Evolutionary conservation across 2,113 vertebrate genomes (phyloP), one percentile per base, ranked within the genome.

Genomic region (Naja naja): DNA sequence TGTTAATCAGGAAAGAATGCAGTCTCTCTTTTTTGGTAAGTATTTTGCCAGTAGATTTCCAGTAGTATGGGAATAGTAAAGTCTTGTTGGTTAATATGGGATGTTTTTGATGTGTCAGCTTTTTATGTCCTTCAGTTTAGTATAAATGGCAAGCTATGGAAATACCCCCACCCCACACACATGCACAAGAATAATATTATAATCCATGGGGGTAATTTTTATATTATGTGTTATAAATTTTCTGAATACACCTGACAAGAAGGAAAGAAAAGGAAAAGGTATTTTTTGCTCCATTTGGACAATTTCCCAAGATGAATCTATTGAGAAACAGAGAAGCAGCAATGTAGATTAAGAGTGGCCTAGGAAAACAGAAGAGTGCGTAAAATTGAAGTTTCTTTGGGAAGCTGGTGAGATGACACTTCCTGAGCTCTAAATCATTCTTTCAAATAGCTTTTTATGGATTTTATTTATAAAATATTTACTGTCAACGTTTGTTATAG

Each of bases 391-490:
- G 89, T 16, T 0, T 87, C 0, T 0, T 92, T 94, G 89, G 94
- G 91, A 95, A 96, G 94, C 94, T 96, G 96, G 97, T 98, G 96
- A 97, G 96, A 96, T 97, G 95, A 96, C 97, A 96, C 97, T 98
- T 98, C 97, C 97, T 97, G 97, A 96, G 96, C 96, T 97, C 97
- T 97, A 97, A 98, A 97, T 98, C 97, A 97, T 96, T 95, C 96
- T 94, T 97, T 96, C 96, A 95, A 93, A 97, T 92, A 56, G 92
- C 94, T 95, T 97, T 96, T 16, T 88, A 87, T 90, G 93, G 95
- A 95, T 95, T 94, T 95, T 96, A 94, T 96, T 96, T 93, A 96
- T 98, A 97, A 97, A 97, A 97, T 96, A 97, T 93, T 96, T 94
- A 93, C 96, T 97, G 93, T 95, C 94, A 94, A 95, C 87, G 93